Conservation (phyloP, 2,888 invertebrate species). For the Ectemnius continuus region DNA sequence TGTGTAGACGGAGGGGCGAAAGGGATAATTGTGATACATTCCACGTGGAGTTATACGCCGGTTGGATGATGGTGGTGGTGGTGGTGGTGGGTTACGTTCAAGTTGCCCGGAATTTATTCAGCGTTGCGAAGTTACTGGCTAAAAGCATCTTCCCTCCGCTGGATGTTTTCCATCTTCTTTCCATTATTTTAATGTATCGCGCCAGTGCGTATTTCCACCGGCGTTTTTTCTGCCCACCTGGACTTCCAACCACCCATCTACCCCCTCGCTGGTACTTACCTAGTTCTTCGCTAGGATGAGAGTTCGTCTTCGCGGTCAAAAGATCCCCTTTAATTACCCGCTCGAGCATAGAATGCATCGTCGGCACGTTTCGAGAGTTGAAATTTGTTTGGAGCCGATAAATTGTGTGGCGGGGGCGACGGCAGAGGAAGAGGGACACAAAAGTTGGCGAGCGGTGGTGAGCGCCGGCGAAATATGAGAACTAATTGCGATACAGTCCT, state of each 20-base stretch:
- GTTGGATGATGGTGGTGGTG: neutral
- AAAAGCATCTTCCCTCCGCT: slow-evolving; percentile 10
- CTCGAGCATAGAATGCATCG: slow-evolving; percentile 30
- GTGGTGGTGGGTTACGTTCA: neutral
- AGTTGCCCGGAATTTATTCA: slow-evolving; percentile 19
- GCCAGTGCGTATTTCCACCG: slow-evolving; percentile 25
- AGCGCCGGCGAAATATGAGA: slow-evolving; percentile 65
- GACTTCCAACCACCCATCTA: too few species aligned
- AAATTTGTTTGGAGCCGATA: slow-evolving; percentile 35
- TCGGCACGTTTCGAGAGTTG: slow-evolving; percentile 38
- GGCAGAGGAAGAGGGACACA: slow-evolving; percentile 20
- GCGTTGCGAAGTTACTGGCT: slow-evolving; percentile 13
- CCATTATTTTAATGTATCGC: slow-evolving; percentile 23
- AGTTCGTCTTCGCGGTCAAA: neutral
- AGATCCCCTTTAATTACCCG: slow-evolving; percentile 30
- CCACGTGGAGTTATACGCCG: slow-evolving; percentile 16
- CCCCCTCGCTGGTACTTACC: neutral
- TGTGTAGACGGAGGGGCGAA: slow-evolving; percentile 24
- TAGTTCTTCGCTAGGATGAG: neutral
- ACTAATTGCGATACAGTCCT: slow-evolving; percentile 77
- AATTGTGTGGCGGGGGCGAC: slow-evolving; percentile 26
- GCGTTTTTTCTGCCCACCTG: neutral
- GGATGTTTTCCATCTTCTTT: slow-evolving; percentile 12
- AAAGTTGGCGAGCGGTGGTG: slow-evolving; percentile 35
- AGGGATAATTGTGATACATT: slow-evolving; percentile 38